These are phyloP conservation scores for Peromyscus maniculatus DNA, from an alignment of 2,113 vertebrate species.

Conservation along the genomic window DNA sequence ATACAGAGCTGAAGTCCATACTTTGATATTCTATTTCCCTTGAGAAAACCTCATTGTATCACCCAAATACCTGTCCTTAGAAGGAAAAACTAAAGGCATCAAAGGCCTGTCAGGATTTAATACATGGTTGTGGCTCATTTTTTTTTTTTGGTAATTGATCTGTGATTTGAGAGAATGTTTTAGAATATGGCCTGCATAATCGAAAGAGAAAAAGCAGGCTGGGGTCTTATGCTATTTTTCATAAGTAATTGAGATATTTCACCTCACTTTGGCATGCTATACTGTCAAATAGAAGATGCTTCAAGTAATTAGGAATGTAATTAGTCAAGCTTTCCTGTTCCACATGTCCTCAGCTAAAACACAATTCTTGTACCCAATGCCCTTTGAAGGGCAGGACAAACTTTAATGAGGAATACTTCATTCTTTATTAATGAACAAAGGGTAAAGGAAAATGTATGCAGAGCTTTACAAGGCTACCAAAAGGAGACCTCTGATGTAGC, in stretches of 20 bases:
- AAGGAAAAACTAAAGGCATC: background rate
- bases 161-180: slow-evolving; percentile 75
- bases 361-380: slow-evolving; percentile 78
- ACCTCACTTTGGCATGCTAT: slow-evolving; percentile 78
- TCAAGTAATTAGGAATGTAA: slow-evolving; percentile 85
- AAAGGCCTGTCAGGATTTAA: background rate
- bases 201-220: slow-evolving; percentile 61
- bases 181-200: slow-evolving; percentile 61
- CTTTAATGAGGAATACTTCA: slow-evolving; percentile 56
- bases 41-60: background rate
- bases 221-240: slow-evolving; percentile 38
- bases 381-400: slow-evolving; percentile 76
- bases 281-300: slow-evolving; percentile 83
- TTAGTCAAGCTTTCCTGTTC: slow-evolving; percentile 83
- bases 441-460: slow-evolving; percentile 62
- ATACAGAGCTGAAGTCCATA: background rate
- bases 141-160: slow-evolving; percentile 49
- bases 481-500: slow-evolving; percentile 64
- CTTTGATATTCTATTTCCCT: background rate
- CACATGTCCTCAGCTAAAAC: slow-evolving; percentile 77
- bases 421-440: slow-evolving; percentile 73
- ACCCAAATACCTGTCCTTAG: background rate
- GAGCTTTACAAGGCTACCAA: slow-evolving; percentile 66
- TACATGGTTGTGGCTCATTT: background rate
- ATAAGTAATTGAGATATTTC: slow-evolving; percentile 83